These are phyloP conservation scores for Atlantisia rogersi DNA, from an alignment of 2,113 vertebrate species.

Conservation along the genomic window DNA sequence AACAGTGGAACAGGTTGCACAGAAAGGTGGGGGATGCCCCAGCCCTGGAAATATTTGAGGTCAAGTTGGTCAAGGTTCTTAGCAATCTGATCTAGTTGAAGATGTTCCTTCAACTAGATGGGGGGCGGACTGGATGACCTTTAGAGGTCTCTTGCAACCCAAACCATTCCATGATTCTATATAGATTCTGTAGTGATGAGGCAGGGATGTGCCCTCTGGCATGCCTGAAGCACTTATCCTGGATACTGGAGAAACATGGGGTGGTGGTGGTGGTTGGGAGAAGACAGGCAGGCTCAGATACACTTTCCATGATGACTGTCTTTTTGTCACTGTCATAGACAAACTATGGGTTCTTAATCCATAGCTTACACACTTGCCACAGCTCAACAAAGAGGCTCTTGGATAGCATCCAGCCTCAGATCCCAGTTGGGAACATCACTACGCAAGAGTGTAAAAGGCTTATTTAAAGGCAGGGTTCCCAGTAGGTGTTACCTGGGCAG, in stretches of 20 bases:
- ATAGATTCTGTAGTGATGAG: accelerated
- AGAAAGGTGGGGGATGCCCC: too few relatives aligned
- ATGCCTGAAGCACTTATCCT: background rate
- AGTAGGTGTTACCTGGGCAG: background rate
- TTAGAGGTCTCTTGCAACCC: too few relatives aligned
- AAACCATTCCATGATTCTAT: too few relatives aligned
- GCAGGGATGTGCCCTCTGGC: background rate
- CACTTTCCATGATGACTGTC: accelerated
- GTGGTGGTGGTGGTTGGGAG: background rate
- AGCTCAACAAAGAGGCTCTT: background rate
- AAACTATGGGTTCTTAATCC: background rate
- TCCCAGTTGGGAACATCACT: accelerated
- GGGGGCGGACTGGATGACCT: too few relatives aligned
- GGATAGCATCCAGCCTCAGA: accelerated
- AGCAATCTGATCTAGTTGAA: too few relatives aligned
- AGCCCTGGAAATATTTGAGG: too few relatives aligned
- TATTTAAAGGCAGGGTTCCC: background rate
- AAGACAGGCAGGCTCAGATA: background rate
- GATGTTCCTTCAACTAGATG: too few relatives aligned
- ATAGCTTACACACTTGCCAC: accelerated
- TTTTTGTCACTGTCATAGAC: background rate
- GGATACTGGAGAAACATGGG: background rate
- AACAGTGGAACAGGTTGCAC: too few relatives aligned
- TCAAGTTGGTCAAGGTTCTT: too few relatives aligned
- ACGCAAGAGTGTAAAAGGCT: background rate